phyloP scores from a whole-genome alignment of 2,888 invertebrate species.

The Lapara coniferarum region DNA sequence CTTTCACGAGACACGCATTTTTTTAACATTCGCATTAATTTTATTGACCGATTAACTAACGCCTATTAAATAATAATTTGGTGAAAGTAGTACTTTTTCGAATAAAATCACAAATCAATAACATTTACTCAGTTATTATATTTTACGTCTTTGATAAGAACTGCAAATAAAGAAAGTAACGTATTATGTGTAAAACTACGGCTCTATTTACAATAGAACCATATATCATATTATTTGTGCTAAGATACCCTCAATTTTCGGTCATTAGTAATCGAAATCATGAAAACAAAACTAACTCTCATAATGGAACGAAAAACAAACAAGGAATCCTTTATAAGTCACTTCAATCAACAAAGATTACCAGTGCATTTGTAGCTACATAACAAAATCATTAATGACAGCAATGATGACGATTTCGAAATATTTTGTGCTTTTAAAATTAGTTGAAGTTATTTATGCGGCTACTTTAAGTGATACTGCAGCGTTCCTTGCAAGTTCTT shows the following conservation, averaged over 20 bases:
- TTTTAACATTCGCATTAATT: too few species aligned
- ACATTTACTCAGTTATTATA: too few species aligned
- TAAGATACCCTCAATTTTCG: constrained; percentile 7
- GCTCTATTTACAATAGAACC: not conserved
- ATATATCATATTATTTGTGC: not conserved
- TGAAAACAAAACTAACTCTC: not conserved
- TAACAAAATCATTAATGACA: not conserved
- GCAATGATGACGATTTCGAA: not conserved
- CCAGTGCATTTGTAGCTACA: not conserved
- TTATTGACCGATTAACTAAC: too few species aligned
- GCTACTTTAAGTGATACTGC: constrained; percentile 42
- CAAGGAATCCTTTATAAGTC: not conserved
- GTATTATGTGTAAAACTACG: not conserved
- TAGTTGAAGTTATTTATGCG: not conserved
- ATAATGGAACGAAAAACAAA: not conserved
- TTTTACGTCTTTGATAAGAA: too few species aligned
- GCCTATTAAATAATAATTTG: too few species aligned
- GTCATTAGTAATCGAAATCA: constrained; percentile 8
- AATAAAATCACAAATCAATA: too few species aligned
- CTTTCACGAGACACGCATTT: too few species aligned
- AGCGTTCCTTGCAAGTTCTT: constrained; percentile 46
- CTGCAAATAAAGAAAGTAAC: too few species aligned
- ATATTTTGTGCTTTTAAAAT: not conserved
- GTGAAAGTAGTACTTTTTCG: too few species aligned
- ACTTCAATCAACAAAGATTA: not conserved